Conservation (phyloP, 2,888 invertebrate genomes). For the Ochlodes sylvanus region DNA sequence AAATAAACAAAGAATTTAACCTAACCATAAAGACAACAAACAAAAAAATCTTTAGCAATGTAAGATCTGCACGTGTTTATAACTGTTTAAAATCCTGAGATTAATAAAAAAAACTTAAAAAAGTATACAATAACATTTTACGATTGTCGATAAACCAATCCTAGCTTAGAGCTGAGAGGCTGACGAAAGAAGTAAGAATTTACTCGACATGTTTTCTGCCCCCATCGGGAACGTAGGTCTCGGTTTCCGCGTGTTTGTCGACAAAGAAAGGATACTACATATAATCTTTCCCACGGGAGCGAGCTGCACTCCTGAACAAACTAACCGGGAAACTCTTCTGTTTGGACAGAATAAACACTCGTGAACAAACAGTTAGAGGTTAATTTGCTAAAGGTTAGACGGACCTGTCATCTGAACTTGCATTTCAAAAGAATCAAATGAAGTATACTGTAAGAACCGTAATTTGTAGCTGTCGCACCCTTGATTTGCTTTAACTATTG, state of each 20-base stretch:
- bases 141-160: constrained; percentile 1
- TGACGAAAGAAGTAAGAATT: constrained; percentile 12
- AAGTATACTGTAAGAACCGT: background rate
- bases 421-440: background rate
- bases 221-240: background rate
- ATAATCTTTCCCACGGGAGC: constrained; percentile 36
- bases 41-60: no score
- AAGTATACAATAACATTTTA: constrained; percentile 16
- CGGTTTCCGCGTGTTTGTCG: constrained; percentile 31
- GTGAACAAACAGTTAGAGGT: constrained; percentile 12
- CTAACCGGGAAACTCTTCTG: constrained; percentile 23
- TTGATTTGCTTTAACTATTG: no score
- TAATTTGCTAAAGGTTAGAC: constrained; percentile 1
- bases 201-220: constrained; percentile 7
- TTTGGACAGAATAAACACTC: constrained; percentile 30
- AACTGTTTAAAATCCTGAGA: no score
- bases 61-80: no score
- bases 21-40: no score
- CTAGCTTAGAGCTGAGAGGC: background rate
- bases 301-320: constrained; percentile 9
- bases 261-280: constrained; percentile 30
- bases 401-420: background rate
- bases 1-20: no score
- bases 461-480: no score
- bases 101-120: background rate